A percentile compares a stretch with the other conserved stretches of the same genome.
phyloP scores from a whole-genome alignment of 2,113 vertebrate genomes.

The Elephantulus edwardii region DNA sequence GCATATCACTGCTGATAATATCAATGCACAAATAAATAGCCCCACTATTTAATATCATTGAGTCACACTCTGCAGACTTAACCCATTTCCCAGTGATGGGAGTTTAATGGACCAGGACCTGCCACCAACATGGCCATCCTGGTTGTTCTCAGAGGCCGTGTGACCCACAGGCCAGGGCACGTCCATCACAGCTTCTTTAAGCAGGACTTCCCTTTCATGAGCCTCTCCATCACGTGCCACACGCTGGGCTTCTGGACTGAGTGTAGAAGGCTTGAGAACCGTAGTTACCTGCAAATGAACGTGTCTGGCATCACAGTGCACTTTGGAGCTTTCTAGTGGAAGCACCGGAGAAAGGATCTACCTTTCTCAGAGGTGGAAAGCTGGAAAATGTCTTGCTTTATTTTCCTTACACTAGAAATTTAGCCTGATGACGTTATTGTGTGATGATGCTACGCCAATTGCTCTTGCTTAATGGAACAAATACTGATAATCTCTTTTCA shows the following conservation, averaged over 20 bases:
- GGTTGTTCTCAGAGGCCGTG: neutral
- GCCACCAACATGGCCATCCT: accelerated
- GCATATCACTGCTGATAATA: constrained; percentile 43
- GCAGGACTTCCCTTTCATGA: neutral
- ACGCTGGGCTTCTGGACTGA: neutral
- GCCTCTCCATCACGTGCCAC: neutral
- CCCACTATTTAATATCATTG: neutral
- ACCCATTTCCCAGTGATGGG: neutral
- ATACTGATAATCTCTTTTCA: neutral
- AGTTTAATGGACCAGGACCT: constrained; percentile 3
- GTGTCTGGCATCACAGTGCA: neutral
- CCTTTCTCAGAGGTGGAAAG: neutral
- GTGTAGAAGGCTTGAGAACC: neutral
- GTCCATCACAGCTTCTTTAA: neutral
- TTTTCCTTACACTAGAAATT: neutral
- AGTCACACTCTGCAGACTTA: neutral
- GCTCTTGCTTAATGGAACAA: neutral
- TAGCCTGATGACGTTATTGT: neutral
- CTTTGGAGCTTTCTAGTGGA: constrained; percentile 23
- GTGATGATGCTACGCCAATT: neutral
- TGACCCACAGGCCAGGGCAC: too few relatives aligned
- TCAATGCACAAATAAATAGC: neutral
- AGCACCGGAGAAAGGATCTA: neutral
- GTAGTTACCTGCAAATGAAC: neutral
- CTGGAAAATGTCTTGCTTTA: neutral